A percentile compares a stretch with the other conserved stretches of the same genome.
Conservation (phyloP, 2,888 invertebrate genomes). For the Polymixis lichenea region DNA sequence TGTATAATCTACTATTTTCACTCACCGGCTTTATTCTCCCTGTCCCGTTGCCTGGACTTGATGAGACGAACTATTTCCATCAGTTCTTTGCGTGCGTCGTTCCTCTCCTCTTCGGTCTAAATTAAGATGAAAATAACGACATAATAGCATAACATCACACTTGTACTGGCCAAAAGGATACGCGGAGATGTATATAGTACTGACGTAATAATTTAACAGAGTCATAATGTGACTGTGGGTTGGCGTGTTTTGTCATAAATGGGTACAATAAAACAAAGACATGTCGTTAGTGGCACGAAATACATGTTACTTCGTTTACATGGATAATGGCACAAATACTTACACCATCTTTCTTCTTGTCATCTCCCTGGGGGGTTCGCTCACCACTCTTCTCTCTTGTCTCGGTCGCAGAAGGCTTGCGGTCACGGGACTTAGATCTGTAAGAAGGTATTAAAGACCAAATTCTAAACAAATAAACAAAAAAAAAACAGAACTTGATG, state of each 20-base stretch:
- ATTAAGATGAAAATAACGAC: neutral
- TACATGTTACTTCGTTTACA: too few relatives aligned
- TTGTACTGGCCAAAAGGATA: neutral
- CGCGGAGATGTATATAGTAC: neutral
- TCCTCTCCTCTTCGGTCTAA: conserved; percentile 79
- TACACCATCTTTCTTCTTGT: conserved; percentile 79
- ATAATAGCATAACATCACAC: neutral
- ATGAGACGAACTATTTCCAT: conserved; percentile 88
- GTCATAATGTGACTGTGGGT: neutral
- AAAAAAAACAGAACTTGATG: neutral
- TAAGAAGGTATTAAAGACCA: neutral
- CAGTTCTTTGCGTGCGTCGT: conserved; percentile 86
- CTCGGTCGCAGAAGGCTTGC: conserved; percentile 66
- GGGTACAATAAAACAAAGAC: too few relatives aligned
- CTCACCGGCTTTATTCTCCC: conserved; percentile 82
- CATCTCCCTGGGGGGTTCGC: conserved; percentile 72
- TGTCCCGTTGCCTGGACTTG: conserved; percentile 83
- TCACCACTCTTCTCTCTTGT: conserved; percentile 69
- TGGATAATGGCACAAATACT: neutral
- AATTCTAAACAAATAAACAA: neutral
- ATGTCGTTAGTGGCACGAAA: too few relatives aligned
- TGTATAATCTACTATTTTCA: too few relatives aligned
- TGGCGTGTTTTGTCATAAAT: neutral
- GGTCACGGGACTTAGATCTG: conserved; percentile 68
- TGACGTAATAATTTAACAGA: neutral